Evolutionary conservation across 2,888 invertebrate species (phyloP).

Genomic region (Meandrusa payeni): DNA sequence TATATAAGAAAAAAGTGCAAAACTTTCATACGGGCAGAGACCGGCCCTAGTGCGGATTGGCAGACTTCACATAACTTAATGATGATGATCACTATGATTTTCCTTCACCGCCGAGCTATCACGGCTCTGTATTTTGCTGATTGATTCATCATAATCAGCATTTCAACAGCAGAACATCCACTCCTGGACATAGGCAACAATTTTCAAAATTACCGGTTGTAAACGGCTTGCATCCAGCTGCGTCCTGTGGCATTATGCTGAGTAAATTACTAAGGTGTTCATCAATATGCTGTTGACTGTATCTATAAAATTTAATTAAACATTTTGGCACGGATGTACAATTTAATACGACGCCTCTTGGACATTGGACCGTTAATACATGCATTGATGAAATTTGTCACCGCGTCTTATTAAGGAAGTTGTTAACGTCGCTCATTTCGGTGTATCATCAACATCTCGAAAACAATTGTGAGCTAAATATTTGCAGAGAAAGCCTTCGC

Average conservation of each 20-base stretch:
- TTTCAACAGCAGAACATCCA: too few relatives aligned
- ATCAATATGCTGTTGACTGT: not conserved
- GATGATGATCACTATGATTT: too few relatives aligned
- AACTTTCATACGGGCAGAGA: too few relatives aligned
- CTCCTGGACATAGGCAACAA: too few relatives aligned
- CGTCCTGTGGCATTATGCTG: not conserved
- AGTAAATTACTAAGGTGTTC: not conserved
- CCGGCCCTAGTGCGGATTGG: too few relatives aligned
- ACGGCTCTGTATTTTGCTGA: too few relatives aligned
- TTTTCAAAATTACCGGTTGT: too few relatives aligned
- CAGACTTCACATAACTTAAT: too few relatives aligned
- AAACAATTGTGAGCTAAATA: constrained; percentile 18
- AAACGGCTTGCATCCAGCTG: too few relatives aligned
- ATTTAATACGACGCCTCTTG: not conserved
- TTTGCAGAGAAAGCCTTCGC: constrained; percentile 19
- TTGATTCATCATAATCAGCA: too few relatives aligned
- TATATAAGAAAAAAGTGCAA: too few relatives aligned
- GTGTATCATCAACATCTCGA: constrained; percentile 10
- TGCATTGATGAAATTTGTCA: constrained; percentile 9
- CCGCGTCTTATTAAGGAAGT: constrained; percentile 16
- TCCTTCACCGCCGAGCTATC: too few relatives aligned
- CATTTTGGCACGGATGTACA: not conserved
- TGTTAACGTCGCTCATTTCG: constrained; percentile 12
- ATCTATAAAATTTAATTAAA: not conserved
- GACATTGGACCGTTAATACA: constrained; percentile 9